These are phyloP conservation scores for Calycopis cecrops DNA, from an alignment of 1,140 invertebrate species.

Conservation along the genomic window DNA sequence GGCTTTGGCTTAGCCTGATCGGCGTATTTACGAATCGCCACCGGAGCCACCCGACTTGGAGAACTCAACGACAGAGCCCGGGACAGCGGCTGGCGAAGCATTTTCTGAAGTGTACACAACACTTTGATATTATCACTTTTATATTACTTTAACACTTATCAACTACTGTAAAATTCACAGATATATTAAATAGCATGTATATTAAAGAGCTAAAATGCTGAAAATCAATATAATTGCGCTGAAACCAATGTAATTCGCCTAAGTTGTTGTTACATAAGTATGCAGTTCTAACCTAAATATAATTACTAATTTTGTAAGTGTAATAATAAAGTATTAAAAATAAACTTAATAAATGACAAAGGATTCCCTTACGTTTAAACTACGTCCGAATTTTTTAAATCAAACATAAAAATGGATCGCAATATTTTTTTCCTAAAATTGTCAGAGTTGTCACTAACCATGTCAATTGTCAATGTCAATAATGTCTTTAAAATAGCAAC, in stretches of 20 bases:
- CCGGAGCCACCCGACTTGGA: slow-evolving; percentile 48
- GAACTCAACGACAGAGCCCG: slow-evolving; percentile 68
- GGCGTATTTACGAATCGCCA: slow-evolving; percentile 56
- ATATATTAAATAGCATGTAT: neutral
- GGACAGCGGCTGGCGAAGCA: slow-evolving; percentile 76
- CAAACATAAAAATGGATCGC: slow-evolving; percentile 16
- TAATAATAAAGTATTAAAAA: slow-evolving; percentile 7
- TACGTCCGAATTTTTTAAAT: slow-evolving; percentile 10
- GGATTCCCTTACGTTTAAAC: slow-evolving; percentile 6
- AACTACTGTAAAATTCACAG: neutral
- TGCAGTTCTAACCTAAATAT: slow-evolving; percentile 55
- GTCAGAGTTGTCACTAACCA: slow-evolving; percentile 10
- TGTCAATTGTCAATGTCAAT: slow-evolving; percentile 19
- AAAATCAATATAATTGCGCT: neutral
- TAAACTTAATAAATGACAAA: slow-evolving; percentile 1
- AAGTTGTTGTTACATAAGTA: slow-evolving; percentile 72
- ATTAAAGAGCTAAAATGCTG: neutral
- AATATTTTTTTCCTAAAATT: slow-evolving; percentile 17
- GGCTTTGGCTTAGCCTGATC: slow-evolving; percentile 75
- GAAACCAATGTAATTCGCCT: slow-evolving; percentile 3
- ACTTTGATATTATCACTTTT: slow-evolving; percentile 9
- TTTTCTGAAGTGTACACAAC: slow-evolving; percentile 62
- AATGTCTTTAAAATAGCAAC: too few species aligned
- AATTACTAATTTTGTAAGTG: slow-evolving; percentile 19
- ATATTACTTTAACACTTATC: neutral